phyloP scores from a whole-genome alignment of 1,140 invertebrate species.

The Trichonephila clavata region DNA sequence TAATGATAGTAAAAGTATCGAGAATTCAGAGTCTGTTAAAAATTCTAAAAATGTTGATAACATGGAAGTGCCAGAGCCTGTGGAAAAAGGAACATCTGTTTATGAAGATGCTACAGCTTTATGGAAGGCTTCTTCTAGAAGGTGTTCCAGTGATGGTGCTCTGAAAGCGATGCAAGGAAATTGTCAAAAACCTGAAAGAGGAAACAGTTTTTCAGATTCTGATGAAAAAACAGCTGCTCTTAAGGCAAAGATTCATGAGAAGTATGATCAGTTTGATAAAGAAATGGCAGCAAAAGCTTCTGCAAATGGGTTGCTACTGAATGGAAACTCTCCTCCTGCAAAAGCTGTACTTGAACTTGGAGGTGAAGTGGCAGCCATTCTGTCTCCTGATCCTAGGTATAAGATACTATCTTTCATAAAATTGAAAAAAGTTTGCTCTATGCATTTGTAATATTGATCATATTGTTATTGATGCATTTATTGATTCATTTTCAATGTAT shows the following conservation, averaged over 20 bases:
- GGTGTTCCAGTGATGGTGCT: constrained; percentile 73
- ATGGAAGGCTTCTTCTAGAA: constrained; percentile 67
- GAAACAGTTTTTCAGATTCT: constrained; percentile 70
- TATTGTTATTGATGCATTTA: no score
- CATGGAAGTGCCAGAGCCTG: neutral
- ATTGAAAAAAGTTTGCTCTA: no score
- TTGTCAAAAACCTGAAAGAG: constrained; percentile 56
- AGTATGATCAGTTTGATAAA: constrained; percentile 66
- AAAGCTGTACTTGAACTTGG: constrained; percentile 62
- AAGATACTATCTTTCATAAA: no score
- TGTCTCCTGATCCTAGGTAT: constrained; percentile 72
- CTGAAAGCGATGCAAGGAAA: constrained; percentile 65
- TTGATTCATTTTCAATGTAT: no score
- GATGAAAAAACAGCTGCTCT: constrained; percentile 72
- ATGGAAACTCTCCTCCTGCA: constrained; percentile 50
- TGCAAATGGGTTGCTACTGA: constrained; percentile 34
- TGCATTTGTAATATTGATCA: no score
- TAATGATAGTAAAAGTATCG: neutral
- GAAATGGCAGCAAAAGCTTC: constrained; percentile 49
- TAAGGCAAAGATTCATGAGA: constrained; percentile 69
- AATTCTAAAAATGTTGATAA: constrained; percentile 13
- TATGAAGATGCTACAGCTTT: constrained; percentile 34
- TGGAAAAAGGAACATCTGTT: neutral
- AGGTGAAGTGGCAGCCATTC: neutral
- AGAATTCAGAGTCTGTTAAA: neutral